Evolutionary conservation across 2,113 vertebrate species (phyloP).

Genomic region (Sminthopsis crassicaudata): DNA sequence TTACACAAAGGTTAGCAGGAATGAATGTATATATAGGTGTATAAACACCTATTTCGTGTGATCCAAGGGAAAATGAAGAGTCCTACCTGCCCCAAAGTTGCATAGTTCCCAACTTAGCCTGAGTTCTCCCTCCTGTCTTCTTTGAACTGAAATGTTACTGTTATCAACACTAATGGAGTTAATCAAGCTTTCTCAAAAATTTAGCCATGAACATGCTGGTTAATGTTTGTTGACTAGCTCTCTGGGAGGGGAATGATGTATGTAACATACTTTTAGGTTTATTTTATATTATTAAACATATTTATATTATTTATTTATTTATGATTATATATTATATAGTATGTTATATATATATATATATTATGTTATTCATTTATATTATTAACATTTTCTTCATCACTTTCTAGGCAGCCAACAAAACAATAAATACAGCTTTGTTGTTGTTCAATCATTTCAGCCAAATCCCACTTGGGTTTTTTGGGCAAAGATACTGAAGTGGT

Average conservation of each 20-base stretch:
- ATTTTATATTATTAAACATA: not conserved
- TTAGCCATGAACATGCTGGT: not conserved
- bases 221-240: not conserved
- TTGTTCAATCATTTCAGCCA: too few relatives aligned
- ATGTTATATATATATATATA: too few relatives aligned
- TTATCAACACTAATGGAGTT: not conserved
- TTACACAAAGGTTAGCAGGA: not conserved
- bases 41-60: not conserved
- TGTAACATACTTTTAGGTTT: not conserved
- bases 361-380: too few relatives aligned
- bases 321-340: too few relatives aligned
- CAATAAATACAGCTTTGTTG: not conserved
- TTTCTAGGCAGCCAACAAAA: not conserved
- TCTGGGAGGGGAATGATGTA: not conserved
- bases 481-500: not conserved
- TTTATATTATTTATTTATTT: too few relatives aligned
- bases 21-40: not conserved
- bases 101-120: not conserved
- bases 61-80: not conserved
- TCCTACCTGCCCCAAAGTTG: too few relatives aligned
- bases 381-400: not conserved
- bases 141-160: not conserved
- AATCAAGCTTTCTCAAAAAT: not conserved
- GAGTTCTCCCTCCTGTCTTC: not conserved
- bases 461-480: too few relatives aligned